A percentile compares a stretch with the other conserved stretches of the same genome.
These are phyloP conservation scores for Drosophila nasuta DNA, from an alignment of 1,140 invertebrate genomes.

Conservation along the genomic window DNA sequence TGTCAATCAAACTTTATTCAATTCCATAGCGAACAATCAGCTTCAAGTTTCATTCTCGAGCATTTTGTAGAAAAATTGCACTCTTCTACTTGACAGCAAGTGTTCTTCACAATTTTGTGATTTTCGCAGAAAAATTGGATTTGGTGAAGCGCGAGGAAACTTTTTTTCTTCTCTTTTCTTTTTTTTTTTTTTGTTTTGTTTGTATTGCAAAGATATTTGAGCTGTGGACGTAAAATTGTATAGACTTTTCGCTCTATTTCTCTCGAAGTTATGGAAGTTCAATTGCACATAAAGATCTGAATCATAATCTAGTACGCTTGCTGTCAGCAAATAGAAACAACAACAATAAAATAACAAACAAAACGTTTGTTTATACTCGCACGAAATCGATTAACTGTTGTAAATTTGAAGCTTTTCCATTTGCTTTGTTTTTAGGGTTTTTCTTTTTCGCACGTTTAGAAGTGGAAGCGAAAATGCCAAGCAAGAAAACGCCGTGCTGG, in stretches of 20 bases:
- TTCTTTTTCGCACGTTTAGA: background rate
- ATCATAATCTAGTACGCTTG: conserved; percentile 26
- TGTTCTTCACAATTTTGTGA: conserved; percentile 2
- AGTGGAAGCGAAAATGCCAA: conserved; percentile 11
- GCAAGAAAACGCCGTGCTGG: conserved; percentile 8
- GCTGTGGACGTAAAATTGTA: background rate
- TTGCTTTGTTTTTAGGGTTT: conserved; percentile 22
- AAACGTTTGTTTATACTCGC: conserved; percentile 65
- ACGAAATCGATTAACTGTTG: conserved; percentile 70
- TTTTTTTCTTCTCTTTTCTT: background rate
- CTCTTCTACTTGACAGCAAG: conserved; percentile 1
- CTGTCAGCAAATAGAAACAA: conserved; percentile 24
- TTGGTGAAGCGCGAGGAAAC: background rate
- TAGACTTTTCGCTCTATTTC: conserved; percentile 12
- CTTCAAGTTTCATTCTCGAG: background rate
- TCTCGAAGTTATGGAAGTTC: background rate
- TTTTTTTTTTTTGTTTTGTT: background rate
- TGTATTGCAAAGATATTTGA: conserved; percentile 1
- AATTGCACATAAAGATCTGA: conserved; percentile 4
- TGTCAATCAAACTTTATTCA: background rate
- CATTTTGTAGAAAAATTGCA: background rate
- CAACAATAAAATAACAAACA: conserved; percentile 19
- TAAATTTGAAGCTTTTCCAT: conserved; percentile 70
- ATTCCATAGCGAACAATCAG: background rate
- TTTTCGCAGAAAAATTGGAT: background rate